Evolutionary conservation across 1,140 invertebrate genomes (phyloP).

Genomic region (Drosophila cardini): DNA sequence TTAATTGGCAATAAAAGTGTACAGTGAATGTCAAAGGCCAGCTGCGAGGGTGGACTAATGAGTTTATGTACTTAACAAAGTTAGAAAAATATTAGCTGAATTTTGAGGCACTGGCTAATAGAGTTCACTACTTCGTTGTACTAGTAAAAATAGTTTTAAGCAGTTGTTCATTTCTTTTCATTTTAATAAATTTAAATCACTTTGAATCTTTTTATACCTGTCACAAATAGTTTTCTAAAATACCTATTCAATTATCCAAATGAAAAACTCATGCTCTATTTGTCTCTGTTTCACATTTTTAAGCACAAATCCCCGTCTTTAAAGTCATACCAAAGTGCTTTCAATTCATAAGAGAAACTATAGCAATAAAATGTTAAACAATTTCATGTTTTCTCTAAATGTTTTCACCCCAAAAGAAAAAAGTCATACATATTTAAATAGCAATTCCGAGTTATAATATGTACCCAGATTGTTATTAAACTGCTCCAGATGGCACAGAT

Average conservation of each 20-base stretch:
- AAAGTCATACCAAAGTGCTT: neutral
- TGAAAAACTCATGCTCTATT: neutral
- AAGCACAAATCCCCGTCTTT: neutral
- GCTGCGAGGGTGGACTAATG: conserved; percentile 2
- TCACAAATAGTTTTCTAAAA: neutral
- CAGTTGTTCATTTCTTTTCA: no score
- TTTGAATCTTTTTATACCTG: no score
- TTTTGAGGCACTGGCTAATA: neutral
- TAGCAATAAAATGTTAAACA: conserved; percentile 2
- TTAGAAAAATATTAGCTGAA: neutral
- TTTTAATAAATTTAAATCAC: no score
- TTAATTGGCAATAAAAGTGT: conserved; percentile 81
- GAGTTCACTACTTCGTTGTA: no score
- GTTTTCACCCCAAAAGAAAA: conserved; percentile 5
- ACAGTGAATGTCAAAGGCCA: conserved; percentile 55
- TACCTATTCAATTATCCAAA: neutral
- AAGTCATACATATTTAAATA: conserved; percentile 41
- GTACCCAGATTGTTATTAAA: conserved; percentile 43
- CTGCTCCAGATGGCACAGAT: conserved; percentile 27
- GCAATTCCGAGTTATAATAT: conserved; percentile 34
- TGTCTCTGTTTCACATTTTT: no score
- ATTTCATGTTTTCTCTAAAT: conserved; percentile 5
- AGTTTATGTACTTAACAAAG: neutral
- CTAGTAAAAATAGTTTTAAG: no score
- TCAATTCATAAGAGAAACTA: neutral